Conservation (phyloP, 30 jellyfish, hydroid and myxozoan genomes). For the Hydractinia symbiolongicarpus region DNA sequence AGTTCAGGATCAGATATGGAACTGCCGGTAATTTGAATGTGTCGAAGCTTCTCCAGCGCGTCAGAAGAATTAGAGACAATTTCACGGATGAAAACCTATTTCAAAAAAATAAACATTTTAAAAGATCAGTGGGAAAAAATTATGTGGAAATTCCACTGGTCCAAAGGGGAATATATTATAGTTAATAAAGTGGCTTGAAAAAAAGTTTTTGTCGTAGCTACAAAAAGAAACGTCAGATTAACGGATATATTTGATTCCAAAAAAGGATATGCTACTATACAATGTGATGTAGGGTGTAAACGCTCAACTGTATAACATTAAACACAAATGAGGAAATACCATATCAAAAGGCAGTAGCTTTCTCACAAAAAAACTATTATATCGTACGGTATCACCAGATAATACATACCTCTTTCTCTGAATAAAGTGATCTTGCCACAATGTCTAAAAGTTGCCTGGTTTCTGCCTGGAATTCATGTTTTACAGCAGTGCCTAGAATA, state of each 20-base stretch:
- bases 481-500: slow-evolving; percentile 56
- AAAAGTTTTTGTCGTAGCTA: too few species aligned
- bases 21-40: slow-evolving; percentile 58
- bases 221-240: too few species aligned
- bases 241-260: too few species aligned
- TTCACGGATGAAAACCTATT: slow-evolving; percentile 81
- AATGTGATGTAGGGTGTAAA: too few species aligned
- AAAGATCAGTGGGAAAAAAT: background rate
- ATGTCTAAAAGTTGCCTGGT: slow-evolving; percentile 80
- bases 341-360: too few species aligned
- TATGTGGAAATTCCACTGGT: background rate
- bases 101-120: background rate
- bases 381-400: background rate
- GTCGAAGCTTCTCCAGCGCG: slow-evolving; percentile 86
- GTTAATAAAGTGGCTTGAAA: too few species aligned
- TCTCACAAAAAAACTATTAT: too few species aligned
- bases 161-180: too few species aligned
- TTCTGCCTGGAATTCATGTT: slow-evolving; percentile 87
- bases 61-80: slow-evolving; percentile 86
- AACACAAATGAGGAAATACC: too few species aligned
- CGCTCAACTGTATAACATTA: too few species aligned
- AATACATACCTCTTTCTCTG: slow-evolving; percentile 75
- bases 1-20: slow-evolving; percentile 57
- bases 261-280: too few species aligned
- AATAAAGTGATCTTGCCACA: slow-evolving; percentile 85